Conservation (phyloP, 2,797 vertebrate species). For the Crocodylus rhombifer region DNA sequence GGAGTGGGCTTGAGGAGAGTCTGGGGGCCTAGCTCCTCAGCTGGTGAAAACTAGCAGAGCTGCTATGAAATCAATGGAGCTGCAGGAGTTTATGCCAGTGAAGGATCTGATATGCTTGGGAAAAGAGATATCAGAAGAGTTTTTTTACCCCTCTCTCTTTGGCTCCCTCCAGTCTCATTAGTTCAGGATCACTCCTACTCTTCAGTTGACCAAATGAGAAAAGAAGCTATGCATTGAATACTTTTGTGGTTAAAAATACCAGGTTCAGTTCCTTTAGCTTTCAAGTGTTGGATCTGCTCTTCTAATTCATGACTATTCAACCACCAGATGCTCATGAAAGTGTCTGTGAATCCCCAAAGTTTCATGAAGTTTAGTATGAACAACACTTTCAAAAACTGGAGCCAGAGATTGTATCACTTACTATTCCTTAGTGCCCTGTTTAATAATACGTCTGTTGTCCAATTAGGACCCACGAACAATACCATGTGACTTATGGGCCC, state of each 20-base stretch:
- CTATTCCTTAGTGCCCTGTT: not conserved
- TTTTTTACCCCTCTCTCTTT: not conserved
- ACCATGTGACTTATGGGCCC: not conserved
- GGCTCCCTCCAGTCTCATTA: fast-evolving
- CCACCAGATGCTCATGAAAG: constrained; percentile 3
- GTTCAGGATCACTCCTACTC: not conserved
- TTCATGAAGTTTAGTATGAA: not conserved
- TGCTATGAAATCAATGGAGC: not conserved
- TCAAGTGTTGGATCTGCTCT: not conserved
- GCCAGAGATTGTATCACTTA: not conserved
- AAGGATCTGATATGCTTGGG: fast-evolving
- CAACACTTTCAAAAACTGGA: not conserved
- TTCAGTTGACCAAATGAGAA: not conserved
- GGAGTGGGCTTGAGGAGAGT: not conserved
- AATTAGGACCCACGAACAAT: not conserved
- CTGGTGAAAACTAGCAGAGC: fast-evolving
- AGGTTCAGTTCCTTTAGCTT: constrained; percentile 24
- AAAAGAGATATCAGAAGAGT: not conserved
- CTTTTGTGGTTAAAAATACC: constrained; percentile 11
- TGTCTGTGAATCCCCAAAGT: fast-evolving
- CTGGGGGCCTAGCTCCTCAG: not conserved
- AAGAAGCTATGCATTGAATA: not conserved
- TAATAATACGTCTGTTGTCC: not conserved
- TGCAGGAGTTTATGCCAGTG: not conserved
- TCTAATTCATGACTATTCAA: constrained; percentile 51